Percentiles rank a stretch among this genome's conserved stretches.
Evolutionary conservation across 2,888 invertebrate species (phyloP).

Genomic region (Tinea trinotella): DNA sequence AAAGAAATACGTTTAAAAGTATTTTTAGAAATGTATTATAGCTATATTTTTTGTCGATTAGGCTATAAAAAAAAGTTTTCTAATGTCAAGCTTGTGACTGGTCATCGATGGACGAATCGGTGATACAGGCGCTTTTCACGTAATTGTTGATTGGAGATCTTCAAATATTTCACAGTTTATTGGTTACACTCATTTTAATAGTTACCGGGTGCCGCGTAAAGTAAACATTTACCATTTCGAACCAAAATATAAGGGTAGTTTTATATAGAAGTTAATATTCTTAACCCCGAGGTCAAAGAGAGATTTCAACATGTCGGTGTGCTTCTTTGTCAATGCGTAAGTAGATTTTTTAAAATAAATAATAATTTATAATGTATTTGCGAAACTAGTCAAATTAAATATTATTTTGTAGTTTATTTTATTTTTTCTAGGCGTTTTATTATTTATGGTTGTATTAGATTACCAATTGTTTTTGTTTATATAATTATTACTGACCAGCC

Average conservation of each 20-base stretch:
- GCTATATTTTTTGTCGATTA: not conserved
- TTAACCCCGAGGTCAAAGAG: not conserved
- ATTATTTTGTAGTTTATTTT: too few species aligned
- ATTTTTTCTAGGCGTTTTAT: too few species aligned
- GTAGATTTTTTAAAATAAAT: conserved; percentile 44
- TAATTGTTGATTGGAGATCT: conserved; percentile 73
- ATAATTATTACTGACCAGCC: too few species aligned
- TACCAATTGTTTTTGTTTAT: too few species aligned
- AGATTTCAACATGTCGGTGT: conserved; percentile 76
- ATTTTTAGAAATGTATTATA: not conserved
- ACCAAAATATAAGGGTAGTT: not conserved
- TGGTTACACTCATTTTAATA: conserved; percentile 42
- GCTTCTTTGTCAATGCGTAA: conserved; percentile 80
- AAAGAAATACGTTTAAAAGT: not conserved
- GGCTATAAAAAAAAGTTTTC: not conserved
- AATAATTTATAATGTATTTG: too few species aligned
- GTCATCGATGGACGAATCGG: conserved; percentile 72
- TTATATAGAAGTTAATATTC: not conserved
- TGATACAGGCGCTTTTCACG: conserved; percentile 67
- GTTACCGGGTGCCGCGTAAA: conserved; percentile 3
- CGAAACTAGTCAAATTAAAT: too few species aligned
- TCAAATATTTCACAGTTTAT: conserved; percentile 67
- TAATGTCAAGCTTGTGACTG: conserved; percentile 63
- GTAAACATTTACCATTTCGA: not conserved
- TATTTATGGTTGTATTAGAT: too few species aligned